Base-by-base conservation (phyloP, 2,797 vertebrate species). In the Schizopygopsis malacanthus region DNA sequence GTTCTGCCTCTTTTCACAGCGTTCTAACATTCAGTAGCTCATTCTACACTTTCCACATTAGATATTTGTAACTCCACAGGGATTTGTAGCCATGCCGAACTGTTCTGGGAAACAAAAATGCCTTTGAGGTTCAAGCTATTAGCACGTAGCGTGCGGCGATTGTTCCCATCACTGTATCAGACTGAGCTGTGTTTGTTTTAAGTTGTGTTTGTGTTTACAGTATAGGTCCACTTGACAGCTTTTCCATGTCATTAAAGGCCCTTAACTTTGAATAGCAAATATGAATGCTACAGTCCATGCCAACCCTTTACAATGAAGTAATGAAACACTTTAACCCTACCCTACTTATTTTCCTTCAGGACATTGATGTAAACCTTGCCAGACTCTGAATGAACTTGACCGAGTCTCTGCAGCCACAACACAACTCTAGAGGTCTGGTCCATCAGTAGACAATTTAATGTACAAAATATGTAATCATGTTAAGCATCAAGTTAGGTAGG, bases 101-200 rank as follows among this genome's bases (percentile, higher is more conserved):
- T 83, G 77, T 85, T 84, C 61, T 84, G 56, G 50, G 79, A 90
- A 89, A 86, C 88, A 89, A 86, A 88, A 84, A 82, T 85, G 88
- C 13, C 83, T 82, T 83, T 85, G 76, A 87, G 76, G 79, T 39
- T 85, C 41, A 70, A 70, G 67, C 83, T 45, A 79, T 88, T 80
- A 81, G 77, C 73, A 82, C 37, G 41, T 84, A 81, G 83, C 81
- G 20, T 88, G 87, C 73, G 4, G 70, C 20, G 73, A 65, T 59
- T 63, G 83, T 89, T 89, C 85, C 87, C 88, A 90, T 83, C 79
- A 56, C 37, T 79, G 56, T 56, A 63, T 84, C 22, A 1, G 20
- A 63, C 80, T 85, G 50, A 71, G 82, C 54, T 61, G 77, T 78
- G 47, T 83, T 87, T 83, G 77, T 90, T 90, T 77, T 83, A 13